phyloP scores from a whole-genome alignment of 2,888 invertebrate species.

The Neria commutata region DNA sequence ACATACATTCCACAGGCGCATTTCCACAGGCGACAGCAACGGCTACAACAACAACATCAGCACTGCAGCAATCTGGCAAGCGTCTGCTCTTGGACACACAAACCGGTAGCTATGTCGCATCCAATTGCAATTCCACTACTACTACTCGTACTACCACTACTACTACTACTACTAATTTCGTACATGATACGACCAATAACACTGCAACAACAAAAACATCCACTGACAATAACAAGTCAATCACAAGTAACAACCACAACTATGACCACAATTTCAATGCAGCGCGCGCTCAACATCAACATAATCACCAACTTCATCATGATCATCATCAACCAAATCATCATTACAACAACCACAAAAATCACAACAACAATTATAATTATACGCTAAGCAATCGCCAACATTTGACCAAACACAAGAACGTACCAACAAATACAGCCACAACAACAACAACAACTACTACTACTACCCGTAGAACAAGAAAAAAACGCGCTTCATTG shows the following conservation, averaged over 20 bases:
- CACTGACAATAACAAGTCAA: conserved; percentile 10
- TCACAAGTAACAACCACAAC: conserved; percentile 10
- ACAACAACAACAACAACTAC: conserved; percentile 26
- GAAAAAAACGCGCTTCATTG: conserved; percentile 7
- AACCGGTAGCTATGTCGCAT: conserved; percentile 58
- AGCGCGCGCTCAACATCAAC: conserved; percentile 18
- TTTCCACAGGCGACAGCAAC: conserved; percentile 4
- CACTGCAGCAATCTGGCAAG: conserved; percentile 29
- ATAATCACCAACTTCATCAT: conserved; percentile 26
- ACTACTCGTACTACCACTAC: not conserved
- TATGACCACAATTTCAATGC: not conserved
- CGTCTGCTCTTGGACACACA: conserved; percentile 58
- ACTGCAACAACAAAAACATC: conserved; percentile 15
- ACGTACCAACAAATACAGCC: conserved; percentile 25
- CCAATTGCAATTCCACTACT: not conserved
- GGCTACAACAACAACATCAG: conserved; percentile 28
- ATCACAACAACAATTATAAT: conserved; percentile 26
- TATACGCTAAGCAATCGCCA: conserved; percentile 38
- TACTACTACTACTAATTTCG: not conserved
- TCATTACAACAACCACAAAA: conserved; percentile 16
- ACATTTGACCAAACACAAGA: conserved; percentile 33
- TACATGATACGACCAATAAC: conserved; percentile 5
- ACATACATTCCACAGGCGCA: conserved; percentile 15
- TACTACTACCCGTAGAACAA: not conserved
- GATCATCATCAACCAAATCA: conserved; percentile 27